Evolutionary conservation across 30 jellyfish, hydroid and myxozoan genomes (phyloP).

Genomic region (Aurelia sp.): DNA sequence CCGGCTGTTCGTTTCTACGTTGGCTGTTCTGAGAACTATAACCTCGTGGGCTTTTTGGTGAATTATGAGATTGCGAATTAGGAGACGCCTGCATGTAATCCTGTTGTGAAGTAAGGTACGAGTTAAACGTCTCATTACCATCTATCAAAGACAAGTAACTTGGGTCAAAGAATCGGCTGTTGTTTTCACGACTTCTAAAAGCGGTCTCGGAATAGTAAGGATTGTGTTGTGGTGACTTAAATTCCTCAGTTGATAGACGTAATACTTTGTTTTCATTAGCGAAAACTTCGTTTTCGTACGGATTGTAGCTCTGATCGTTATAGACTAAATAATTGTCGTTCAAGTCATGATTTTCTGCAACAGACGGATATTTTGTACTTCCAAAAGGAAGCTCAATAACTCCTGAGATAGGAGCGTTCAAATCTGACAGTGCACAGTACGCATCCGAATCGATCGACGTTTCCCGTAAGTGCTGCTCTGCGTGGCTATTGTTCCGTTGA

Average conservation of each 20-base stretch:
- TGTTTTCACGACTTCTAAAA: background rate
- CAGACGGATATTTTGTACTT: background rate
- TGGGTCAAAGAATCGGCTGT: conserved; percentile 29
- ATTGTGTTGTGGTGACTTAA: background rate
- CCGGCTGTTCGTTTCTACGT: too few relatives aligned
- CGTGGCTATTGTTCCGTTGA: background rate
- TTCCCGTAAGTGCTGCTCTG: background rate
- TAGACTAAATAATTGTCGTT: background rate
- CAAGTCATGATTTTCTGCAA: too few relatives aligned
- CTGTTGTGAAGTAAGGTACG: too few relatives aligned
- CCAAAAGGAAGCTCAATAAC: background rate
- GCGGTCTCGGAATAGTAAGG: conserved; percentile 8
- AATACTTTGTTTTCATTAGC: background rate
- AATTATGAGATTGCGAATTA: too few relatives aligned
- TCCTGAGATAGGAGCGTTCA: background rate
- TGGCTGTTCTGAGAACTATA: too few relatives aligned
- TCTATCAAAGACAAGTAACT: conserved; percentile 43
- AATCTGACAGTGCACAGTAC: background rate
- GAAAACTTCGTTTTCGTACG: background rate
- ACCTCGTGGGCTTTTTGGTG: too few relatives aligned
- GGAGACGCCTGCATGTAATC: too few relatives aligned
- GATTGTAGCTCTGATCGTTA: background rate
- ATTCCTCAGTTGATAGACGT: background rate
- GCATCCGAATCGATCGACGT: background rate
- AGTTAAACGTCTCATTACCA: background rate